Evolutionary conservation across 1,140 invertebrate genomes (phyloP).

Genomic region (Trissolcus basalis): DNA sequence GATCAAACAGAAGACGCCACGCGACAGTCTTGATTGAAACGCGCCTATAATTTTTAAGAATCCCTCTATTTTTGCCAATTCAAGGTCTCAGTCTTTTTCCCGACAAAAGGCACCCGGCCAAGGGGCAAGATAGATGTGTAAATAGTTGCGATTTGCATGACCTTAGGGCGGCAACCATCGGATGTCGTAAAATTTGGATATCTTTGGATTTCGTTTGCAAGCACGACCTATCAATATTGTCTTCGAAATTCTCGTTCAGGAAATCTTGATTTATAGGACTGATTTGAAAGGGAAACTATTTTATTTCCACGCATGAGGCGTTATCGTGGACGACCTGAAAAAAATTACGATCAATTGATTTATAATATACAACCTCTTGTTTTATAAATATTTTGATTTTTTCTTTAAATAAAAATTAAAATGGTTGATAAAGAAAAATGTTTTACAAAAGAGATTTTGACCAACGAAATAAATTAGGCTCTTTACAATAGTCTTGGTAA

Average conservation of each 20-base stretch:
- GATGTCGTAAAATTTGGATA: constrained; percentile 24
- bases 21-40: constrained; percentile 46
- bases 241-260: background rate
- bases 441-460: background rate
- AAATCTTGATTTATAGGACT: too few species aligned
- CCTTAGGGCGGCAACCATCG: background rate
- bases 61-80: constrained; percentile 5
- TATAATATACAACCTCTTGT: too few species aligned
- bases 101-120: constrained; percentile 8
- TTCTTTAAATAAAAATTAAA: too few species aligned
- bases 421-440: too few species aligned
- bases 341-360: too few species aligned
- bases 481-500: constrained; percentile 2
- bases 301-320: too few species aligned
- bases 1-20: constrained; percentile 45
- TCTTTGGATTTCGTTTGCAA: constrained; percentile 4
- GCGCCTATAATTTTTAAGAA: constrained; percentile 47
- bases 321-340: too few species aligned
- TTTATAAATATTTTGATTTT: too few species aligned
- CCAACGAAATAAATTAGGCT: background rate
- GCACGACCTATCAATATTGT: constrained; percentile 15
- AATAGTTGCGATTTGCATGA: constrained; percentile 18
- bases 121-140: background rate
- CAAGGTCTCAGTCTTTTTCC: background rate
- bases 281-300: too few species aligned